A percentile compares a stretch with the other conserved stretches of the same genome.
These are phyloP conservation scores for Tokudaia tokunoshimensis DNA, from an alignment of 2,797 vertebrate genomes.

Conservation along the genomic window DNA sequence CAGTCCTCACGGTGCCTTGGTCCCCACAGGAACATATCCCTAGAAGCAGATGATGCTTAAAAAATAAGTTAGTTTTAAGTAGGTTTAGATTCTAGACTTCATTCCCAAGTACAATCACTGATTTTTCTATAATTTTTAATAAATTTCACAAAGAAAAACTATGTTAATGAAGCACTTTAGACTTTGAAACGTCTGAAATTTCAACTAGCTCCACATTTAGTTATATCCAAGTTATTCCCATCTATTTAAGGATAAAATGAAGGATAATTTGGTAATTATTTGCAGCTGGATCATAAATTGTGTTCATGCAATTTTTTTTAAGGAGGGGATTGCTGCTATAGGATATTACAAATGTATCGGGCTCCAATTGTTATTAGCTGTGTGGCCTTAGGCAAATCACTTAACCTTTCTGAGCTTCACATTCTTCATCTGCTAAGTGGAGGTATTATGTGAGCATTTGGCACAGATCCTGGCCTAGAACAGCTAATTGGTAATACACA, in stretches of 20 bases:
- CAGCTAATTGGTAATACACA: conserved; percentile 37
- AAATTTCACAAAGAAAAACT: conserved; percentile 56
- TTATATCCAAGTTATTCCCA: conserved; percentile 47
- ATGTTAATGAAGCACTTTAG: conserved; percentile 57
- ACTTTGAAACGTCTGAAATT: conserved; percentile 52
- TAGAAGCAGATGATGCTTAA: neutral
- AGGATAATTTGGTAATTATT: conserved; percentile 76
- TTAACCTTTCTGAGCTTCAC: conserved; percentile 55
- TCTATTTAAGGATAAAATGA: conserved; percentile 68
- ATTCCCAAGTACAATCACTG: conserved; percentile 29
- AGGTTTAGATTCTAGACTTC: conserved; percentile 36
- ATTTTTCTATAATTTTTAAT: conserved; percentile 46
- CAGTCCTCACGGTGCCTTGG: neutral
- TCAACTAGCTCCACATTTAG: conserved; percentile 71
- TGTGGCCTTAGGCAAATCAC: conserved; percentile 65
- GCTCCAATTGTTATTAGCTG: conserved; percentile 30
- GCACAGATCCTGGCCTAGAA: conserved; percentile 47
- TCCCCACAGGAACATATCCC: neutral
- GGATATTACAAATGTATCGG: conserved; percentile 60
- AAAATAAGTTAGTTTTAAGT: conserved; percentile 61
- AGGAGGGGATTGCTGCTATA: conserved; percentile 2
- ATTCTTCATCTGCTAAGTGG: conserved; percentile 45
- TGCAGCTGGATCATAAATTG: conserved; percentile 71
- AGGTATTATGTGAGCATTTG: conserved; percentile 51
- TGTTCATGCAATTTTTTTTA: conserved; percentile 49